These are phyloP conservation scores for Agelastica alni DNA, from an alignment of 2,888 invertebrate species.

Conservation along the genomic window DNA sequence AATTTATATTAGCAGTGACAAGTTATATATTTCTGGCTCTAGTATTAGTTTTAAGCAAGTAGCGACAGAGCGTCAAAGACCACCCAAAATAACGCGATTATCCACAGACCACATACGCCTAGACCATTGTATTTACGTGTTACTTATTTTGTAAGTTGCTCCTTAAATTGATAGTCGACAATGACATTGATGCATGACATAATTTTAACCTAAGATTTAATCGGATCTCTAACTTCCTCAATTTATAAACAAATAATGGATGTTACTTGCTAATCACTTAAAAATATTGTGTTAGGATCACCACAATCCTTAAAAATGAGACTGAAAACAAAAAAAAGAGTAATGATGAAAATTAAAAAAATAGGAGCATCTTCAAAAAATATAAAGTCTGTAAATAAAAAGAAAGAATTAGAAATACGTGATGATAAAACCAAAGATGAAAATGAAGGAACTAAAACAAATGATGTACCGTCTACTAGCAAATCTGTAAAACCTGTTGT, in stretches of 20 bases:
- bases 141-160: not conserved
- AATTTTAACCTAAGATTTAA: not conserved
- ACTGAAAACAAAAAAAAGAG: conserved; percentile 16
- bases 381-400: no score
- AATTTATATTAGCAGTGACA: no score
- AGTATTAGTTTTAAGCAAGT: no score
- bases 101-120: no score
- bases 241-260: not conserved
- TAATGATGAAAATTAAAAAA: conserved; percentile 21
- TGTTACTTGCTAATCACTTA: not conserved
- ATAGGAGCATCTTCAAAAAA: not conserved
- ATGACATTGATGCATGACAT: not conserved
- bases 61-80: no score
- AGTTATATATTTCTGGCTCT: no score
- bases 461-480: conserved; percentile 19
- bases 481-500: conserved; percentile 1
- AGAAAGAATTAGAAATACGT: no score
- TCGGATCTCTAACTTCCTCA: not conserved
- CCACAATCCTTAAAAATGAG: conserved; percentile 11
- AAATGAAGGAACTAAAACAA: conserved; percentile 13
- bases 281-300: not conserved
- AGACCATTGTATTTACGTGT: no score
- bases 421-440: not conserved
- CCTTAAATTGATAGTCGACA: not conserved
- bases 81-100: no score